A percentile compares a stretch with the other conserved stretches of the same genome.
phyloP scores from a whole-genome alignment of 2,797 vertebrate genomes.

The Sebastes hubbsi region DNA sequence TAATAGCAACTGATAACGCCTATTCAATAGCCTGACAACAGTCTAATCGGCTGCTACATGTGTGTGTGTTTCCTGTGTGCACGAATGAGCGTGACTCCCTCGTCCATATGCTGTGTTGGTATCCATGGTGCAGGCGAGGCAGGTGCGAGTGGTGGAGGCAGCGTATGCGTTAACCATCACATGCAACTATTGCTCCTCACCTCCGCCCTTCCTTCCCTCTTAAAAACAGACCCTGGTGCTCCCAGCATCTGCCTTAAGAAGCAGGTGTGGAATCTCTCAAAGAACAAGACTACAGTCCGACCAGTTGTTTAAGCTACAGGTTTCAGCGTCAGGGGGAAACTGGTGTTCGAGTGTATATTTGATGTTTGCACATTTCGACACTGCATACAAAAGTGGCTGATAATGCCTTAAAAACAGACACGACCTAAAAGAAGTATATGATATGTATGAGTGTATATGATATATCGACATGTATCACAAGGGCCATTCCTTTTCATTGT shows the following conservation, averaged over 20 bases:
- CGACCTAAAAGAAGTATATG: conserved; percentile 35
- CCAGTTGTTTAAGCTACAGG: conserved; percentile 78
- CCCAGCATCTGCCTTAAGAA: conserved; percentile 65
- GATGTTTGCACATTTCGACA: conserved; percentile 51
- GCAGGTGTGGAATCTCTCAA: conserved; percentile 73
- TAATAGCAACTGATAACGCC: no score
- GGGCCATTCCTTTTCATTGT: conserved; percentile 77
- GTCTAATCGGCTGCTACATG: neutral
- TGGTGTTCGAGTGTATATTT: conserved; percentile 58
- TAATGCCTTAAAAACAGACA: conserved; percentile 77
- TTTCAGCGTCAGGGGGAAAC: conserved; percentile 62
- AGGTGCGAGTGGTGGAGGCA: neutral
- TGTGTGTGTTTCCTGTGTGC: neutral
- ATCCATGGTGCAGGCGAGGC: conserved; percentile 46
- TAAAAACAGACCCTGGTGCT: conserved; percentile 66
- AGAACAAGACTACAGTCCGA: conserved; percentile 70
- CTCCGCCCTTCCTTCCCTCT: neutral
- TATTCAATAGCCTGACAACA: no score
- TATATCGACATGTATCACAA: conserved; percentile 53
- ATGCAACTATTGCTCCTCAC: neutral
- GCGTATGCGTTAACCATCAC: neutral
- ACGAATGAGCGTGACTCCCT: neutral
- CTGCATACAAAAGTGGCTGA: conserved; percentile 68
- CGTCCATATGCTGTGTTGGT: conserved; percentile 25
- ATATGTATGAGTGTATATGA: conserved; percentile 35